Evolutionary conservation across 2,797 vertebrate genomes (phyloP).

Genomic region (Lophotriccus pileatus): DNA sequence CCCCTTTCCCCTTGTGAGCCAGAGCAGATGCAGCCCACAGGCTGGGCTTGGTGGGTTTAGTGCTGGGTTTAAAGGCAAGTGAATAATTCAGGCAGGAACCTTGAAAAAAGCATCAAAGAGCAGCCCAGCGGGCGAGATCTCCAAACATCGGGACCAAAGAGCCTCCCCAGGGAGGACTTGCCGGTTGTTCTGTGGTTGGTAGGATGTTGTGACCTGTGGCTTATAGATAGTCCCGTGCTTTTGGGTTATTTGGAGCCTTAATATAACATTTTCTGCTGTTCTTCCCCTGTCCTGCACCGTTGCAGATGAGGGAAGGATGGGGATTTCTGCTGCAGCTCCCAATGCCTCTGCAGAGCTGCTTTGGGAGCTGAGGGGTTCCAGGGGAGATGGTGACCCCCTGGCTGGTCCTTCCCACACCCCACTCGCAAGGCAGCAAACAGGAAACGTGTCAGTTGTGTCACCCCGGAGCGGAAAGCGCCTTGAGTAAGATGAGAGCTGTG

Average conservation of each 20-base stretch:
- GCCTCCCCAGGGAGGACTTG: fast-evolving
- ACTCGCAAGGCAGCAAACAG: not conserved
- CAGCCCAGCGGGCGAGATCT: not conserved
- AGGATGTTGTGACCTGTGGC: fast-evolving
- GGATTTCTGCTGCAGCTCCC: not conserved
- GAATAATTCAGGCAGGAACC: not conserved
- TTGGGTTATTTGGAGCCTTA: not conserved
- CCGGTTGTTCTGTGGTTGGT: not conserved
- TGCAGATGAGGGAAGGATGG: not conserved
- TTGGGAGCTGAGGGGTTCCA: not conserved
- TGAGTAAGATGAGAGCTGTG: slow-evolving; percentile 34
- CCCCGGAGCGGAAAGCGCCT: slow-evolving; percentile 51
- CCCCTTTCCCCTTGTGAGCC: fast-evolving
- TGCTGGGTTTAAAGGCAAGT: not conserved
- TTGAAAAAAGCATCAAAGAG: not conserved
- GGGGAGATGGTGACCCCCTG: fast-evolving
- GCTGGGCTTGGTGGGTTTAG: not conserved
- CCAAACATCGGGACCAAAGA: not conserved
- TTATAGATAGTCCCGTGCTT: fast-evolving
- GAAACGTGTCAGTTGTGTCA: slow-evolving; percentile 37
- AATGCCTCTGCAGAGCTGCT: not conserved
- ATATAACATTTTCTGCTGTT: not conserved
- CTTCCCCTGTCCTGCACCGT: fast-evolving
- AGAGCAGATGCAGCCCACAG: fast-evolving
- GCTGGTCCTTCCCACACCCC: not conserved